phyloP scores from a whole-genome alignment of 53 echinoderm and acorn worm species.

The Crossaster papposus region DNA sequence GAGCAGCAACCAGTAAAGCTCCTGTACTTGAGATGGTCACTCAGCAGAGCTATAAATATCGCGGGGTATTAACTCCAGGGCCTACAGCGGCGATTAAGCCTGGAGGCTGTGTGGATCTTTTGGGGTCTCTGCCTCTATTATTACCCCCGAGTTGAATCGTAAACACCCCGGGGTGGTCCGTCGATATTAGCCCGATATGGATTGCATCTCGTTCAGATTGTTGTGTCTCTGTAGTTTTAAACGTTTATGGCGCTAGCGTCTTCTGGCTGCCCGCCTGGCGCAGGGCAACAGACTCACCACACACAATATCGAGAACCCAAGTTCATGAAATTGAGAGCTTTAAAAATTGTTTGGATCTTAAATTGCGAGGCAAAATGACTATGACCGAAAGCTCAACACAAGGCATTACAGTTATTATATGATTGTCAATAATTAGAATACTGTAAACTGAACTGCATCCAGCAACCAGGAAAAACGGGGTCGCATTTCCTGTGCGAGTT shows the following conservation, averaged over 20 bases:
- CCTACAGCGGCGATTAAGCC: neutral
- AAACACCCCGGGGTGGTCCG: conserved; percentile 59
- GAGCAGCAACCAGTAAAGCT: neutral
- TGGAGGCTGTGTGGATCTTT: neutral
- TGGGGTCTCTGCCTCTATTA: conserved; percentile 10
- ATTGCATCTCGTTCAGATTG: conserved; percentile 29
- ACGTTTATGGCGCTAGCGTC: neutral
- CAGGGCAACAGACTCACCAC: neutral
- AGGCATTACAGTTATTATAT: neutral
- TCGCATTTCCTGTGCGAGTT: neutral
- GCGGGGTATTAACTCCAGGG: neutral
- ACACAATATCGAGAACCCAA: neutral
- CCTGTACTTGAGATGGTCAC: conserved; percentile 49
- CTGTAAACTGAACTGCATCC: neutral
- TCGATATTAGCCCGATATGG: conserved; percentile 39
- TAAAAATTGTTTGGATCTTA: no score
- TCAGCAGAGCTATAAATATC: conserved; percentile 40
- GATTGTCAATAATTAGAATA: neutral
- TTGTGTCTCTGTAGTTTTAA: conserved; percentile 31
- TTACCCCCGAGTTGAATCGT: conserved; percentile 22
- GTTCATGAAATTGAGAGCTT: no score
- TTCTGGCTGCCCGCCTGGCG: neutral
- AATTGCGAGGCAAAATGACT: neutral
- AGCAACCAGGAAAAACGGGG: neutral
- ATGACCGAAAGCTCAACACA: neutral